phyloP scores from a whole-genome alignment of 2,797 vertebrate species.

The Podarcis lilfordi region DNA sequence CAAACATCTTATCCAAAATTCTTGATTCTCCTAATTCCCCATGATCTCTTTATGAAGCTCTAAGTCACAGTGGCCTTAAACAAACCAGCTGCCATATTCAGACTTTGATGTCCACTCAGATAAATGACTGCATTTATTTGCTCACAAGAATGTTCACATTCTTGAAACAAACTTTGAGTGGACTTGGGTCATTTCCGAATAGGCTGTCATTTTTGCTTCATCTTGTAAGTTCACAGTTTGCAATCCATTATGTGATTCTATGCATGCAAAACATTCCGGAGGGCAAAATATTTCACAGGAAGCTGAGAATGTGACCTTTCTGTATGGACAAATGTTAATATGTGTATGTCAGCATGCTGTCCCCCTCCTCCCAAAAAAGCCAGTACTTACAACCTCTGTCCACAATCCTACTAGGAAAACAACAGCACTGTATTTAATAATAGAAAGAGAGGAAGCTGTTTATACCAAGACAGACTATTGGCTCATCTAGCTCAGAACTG shows the following conservation, averaged over 20 bases:
- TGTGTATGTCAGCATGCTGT: background rate
- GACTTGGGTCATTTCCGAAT: background rate
- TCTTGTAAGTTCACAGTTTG: background rate
- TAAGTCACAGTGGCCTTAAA: background rate
- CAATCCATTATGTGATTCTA: background rate
- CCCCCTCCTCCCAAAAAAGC: background rate
- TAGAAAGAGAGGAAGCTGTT: no score
- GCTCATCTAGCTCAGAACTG: no score
- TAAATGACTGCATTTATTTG: constrained; percentile 5
- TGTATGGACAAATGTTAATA: background rate
- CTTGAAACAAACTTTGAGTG: background rate
- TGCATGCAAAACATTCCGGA: constrained; percentile 3
- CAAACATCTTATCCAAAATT: background rate
- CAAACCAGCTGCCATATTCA: background rate
- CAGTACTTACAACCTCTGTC: background rate
- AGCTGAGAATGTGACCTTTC: background rate
- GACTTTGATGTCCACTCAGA: background rate
- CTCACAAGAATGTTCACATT: background rate
- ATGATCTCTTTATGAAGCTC: background rate
- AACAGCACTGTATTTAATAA: background rate
- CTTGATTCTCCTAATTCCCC: background rate
- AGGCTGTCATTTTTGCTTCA: background rate
- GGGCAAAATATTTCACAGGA: constrained; percentile 9
- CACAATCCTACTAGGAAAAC: background rate
- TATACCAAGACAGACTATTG: no score